Evolutionary conservation across 2,797 vertebrate genomes (phyloP).

Genomic region (Myotis planiceps): DNA sequence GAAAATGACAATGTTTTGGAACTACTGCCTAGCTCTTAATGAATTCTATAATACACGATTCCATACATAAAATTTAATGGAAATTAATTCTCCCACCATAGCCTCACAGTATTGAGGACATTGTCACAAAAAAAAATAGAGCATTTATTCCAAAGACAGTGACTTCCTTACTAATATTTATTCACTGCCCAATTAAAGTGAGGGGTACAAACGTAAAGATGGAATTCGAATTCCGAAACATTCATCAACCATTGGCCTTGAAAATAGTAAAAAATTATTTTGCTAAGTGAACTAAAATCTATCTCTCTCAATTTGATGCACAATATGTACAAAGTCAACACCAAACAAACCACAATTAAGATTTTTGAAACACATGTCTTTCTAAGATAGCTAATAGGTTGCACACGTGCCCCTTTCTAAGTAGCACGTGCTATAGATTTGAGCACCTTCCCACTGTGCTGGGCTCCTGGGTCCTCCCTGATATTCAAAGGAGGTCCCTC

Average conservation of each 20-base stretch:
- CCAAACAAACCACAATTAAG: background rate
- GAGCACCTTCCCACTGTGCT: rapidly evolving
- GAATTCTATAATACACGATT: background rate
- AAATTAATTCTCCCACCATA: background rate
- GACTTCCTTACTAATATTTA: background rate
- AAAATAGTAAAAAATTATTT: background rate
- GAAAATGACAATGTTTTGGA: background rate
- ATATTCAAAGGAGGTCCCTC: background rate
- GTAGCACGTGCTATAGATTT: background rate
- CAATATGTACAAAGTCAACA: background rate
- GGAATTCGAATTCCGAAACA: background rate
- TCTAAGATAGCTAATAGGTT: background rate
- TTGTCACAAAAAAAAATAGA: background rate
- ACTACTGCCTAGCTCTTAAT: background rate
- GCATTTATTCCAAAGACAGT: background rate
- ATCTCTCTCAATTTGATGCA: background rate
- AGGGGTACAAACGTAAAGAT: background rate
- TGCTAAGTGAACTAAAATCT: background rate
- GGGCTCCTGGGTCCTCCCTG: rapidly evolving
- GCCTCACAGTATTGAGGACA: background rate
- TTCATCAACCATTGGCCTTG: background rate
- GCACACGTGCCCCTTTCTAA: rapidly evolving
- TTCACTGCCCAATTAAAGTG: background rate
- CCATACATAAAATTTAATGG: background rate
- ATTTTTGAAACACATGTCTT: background rate